phyloP scores from a whole-genome alignment of 2,888 invertebrate species.

The Melieria crassipennis region DNA sequence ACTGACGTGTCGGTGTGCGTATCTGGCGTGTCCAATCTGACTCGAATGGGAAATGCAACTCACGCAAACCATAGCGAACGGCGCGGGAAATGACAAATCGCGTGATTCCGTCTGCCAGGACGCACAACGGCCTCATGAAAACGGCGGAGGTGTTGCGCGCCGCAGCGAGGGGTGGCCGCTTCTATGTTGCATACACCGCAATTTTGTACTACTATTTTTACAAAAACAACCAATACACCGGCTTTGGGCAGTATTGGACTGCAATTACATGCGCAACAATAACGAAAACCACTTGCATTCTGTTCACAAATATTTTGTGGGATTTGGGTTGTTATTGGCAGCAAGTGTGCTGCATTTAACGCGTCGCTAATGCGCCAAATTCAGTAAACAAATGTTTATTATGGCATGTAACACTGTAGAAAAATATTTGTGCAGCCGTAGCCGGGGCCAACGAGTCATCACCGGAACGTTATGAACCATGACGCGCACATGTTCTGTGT shows the following conservation, averaged over 20 bases:
- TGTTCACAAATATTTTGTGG: slow-evolving; percentile 10
- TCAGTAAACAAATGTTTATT: slow-evolving; percentile 28
- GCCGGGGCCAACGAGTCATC: too few relatives aligned
- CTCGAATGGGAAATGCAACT: slow-evolving; percentile 50
- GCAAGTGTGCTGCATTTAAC: background rate
- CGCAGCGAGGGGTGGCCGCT: slow-evolving; percentile 12
- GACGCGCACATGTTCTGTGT: too few relatives aligned
- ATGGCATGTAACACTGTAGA: too few relatives aligned
- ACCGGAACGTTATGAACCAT: too few relatives aligned
- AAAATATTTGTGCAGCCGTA: too few relatives aligned
- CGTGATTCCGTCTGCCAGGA: slow-evolving; percentile 21
- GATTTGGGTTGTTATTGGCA: slow-evolving; percentile 5
- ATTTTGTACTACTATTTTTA: too few relatives aligned
- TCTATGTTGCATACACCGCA: slow-evolving; percentile 10
- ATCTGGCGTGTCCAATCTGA: slow-evolving; percentile 14
- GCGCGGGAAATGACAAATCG: slow-evolving; percentile 31
- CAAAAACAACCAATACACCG: too few relatives aligned
- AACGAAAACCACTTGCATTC: slow-evolving; percentile 3
- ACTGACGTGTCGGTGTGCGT: background rate
- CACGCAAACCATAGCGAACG: slow-evolving; percentile 22
- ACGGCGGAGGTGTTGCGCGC: slow-evolving; percentile 1
- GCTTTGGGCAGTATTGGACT: background rate
- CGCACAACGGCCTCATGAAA: background rate
- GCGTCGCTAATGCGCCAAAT: slow-evolving; percentile 29
- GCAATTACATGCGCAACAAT: background rate